Evolutionary conservation across 1,140 invertebrate genomes (phyloP).

Genomic region (Colletes latitarsis): DNA sequence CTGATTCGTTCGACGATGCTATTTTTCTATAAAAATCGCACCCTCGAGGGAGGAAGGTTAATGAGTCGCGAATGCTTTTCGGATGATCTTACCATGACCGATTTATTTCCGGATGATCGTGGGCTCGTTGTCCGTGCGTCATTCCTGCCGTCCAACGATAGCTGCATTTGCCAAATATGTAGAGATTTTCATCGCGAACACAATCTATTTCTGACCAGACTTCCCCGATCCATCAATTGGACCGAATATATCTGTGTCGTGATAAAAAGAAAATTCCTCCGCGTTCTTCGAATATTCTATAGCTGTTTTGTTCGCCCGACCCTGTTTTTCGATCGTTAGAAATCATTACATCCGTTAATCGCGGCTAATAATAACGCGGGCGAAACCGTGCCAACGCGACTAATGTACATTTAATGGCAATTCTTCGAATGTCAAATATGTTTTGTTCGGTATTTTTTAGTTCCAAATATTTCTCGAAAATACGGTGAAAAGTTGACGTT

Average conservation of each 20-base stretch:
- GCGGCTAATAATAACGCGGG: too few species aligned
- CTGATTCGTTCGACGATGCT: too few species aligned
- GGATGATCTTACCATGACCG: constrained; percentile 6
- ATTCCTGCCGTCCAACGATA: constrained; percentile 8
- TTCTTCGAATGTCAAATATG: too few species aligned
- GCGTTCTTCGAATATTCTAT: neutral
- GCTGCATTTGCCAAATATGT: constrained; percentile 21
- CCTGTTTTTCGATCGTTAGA: too few species aligned
- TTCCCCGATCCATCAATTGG: neutral
- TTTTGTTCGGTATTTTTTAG: too few species aligned
- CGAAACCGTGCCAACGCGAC: too few species aligned
- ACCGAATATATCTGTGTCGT: neutral
- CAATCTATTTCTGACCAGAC: neutral
- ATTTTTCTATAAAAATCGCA: too few species aligned
- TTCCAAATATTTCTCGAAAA: too few species aligned
- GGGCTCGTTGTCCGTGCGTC: too few species aligned
- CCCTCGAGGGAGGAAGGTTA: neutral
- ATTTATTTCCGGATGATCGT: constrained; percentile 39
- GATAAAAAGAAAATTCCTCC: neutral
- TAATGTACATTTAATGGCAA: too few species aligned
- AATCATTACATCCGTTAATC: too few species aligned
- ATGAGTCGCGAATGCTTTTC: constrained; percentile 10
- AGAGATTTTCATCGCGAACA: constrained; percentile 13
- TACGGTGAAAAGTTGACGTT: too few species aligned
- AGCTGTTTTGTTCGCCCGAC: neutral